phyloP scores from a whole-genome alignment of 2,888 invertebrate species.

The Cheilosia variabilis region DNA sequence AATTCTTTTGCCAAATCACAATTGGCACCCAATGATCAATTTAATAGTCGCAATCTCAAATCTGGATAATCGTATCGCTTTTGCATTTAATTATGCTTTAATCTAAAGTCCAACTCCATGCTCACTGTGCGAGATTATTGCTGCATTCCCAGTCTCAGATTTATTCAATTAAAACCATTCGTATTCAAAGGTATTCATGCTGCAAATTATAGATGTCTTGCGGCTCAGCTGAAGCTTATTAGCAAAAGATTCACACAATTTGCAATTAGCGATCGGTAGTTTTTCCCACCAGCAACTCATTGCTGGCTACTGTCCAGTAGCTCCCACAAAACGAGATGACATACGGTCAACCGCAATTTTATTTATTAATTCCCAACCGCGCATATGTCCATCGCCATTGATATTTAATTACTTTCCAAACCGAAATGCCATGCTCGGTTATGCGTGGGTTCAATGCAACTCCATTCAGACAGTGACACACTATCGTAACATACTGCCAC shows the following conservation, averaged over 20 bases:
- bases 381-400: slow-evolving; percentile 54
- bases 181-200: slow-evolving; percentile 13
- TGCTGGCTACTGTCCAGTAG: slow-evolving; percentile 30
- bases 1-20: no score
- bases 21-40: not conserved
- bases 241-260: slow-evolving; percentile 25
- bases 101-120: slow-evolving; percentile 4
- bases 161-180: slow-evolving; percentile 40
- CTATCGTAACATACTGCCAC: not conserved
- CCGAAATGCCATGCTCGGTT: slow-evolving; percentile 59
- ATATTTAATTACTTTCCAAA: slow-evolving; percentile 66
- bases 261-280: slow-evolving; percentile 5
- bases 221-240: slow-evolving; percentile 42
- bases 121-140: not conserved
- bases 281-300: slow-evolving; percentile 38
- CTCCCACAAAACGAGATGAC: slow-evolving; percentile 36
- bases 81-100: slow-evolving; percentile 28
- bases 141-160: slow-evolving; percentile 1
- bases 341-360: slow-evolving; percentile 48
- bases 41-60: not conserved
- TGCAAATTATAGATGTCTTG: slow-evolving; percentile 38
- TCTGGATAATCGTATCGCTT: slow-evolving; percentile 18
- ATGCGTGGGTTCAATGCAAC: slow-evolving; percentile 69
- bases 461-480: slow-evolving; percentile 8
- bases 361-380: slow-evolving; percentile 55